These are phyloP conservation scores for Tyrannus savana DNA, from an alignment of 2,113 vertebrate genomes.

Conservation along the genomic window DNA sequence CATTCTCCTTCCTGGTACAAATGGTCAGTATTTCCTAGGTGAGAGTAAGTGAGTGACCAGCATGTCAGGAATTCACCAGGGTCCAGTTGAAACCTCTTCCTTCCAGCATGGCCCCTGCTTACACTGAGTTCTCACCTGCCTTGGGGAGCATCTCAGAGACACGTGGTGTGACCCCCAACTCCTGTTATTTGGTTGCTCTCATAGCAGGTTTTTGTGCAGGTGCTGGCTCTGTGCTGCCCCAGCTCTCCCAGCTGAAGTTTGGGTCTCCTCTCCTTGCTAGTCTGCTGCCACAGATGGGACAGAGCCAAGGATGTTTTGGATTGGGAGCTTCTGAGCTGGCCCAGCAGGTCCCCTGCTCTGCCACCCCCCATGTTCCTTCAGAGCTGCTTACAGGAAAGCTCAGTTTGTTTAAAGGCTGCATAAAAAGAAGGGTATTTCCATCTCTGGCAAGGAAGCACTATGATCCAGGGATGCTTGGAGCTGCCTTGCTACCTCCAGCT, in stretches of 20 bases:
- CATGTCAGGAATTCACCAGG: background rate
- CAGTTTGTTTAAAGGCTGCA: background rate
- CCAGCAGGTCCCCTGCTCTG: background rate
- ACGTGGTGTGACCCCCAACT: rapidly evolving
- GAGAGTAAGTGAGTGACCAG: background rate
- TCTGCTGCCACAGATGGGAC: background rate
- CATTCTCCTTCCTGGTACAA: rapidly evolving
- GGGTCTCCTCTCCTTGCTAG: background rate
- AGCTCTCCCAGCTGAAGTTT: background rate
- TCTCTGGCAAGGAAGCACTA: background rate
- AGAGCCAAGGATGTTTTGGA: background rate
- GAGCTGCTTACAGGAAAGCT: background rate
- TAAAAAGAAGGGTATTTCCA: background rate
- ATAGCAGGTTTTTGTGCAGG: background rate
- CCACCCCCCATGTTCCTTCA: background rate
- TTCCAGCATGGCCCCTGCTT: background rate
- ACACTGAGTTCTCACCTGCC: rapidly evolving
- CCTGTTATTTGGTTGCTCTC: background rate
- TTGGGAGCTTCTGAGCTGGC: background rate
- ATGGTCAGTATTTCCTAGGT: rapidly evolving
- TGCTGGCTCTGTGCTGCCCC: background rate
- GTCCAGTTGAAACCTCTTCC: background rate
- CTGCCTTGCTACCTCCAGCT: background rate
- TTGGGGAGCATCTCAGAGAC: rapidly evolving
- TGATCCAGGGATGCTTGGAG: background rate